Base-by-base conservation (phyloP, 2,888 invertebrate genomes). In the Andricus quercusramuli region DNA sequence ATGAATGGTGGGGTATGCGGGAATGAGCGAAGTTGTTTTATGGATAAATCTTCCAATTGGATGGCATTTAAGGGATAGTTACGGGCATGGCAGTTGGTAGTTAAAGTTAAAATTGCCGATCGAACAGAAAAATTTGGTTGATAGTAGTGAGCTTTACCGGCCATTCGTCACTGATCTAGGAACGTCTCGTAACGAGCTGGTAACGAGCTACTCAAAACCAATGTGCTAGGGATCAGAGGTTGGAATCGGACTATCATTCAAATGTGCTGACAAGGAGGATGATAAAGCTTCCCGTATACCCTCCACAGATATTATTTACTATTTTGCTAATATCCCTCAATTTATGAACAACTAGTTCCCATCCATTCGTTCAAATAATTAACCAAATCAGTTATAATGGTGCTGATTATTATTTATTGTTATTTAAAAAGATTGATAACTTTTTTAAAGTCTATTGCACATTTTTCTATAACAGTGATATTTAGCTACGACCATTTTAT, bases 161-260 rank as follows among this genome's bases (percentile, higher is more conserved):
- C 56, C 74, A 74, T 74, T 74, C 56, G 74, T 74, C 74, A 74
- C n/a, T 79, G 83, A 82, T 80, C 84, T 85, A 83, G 83, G 82
- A 79, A 83, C 80, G 82, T 74, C 77, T 81, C 80, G 82, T 83
- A 85, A 85, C 85, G 83, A 85, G 83, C 83, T 80, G 82, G 83
- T 77, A 85, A 85, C 85, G 83, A 85, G 84, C 82, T 81, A 81
- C 84, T 83, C 84, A 82, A 83, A 83, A 82, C 77, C 80, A 59
- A 62, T 77, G 79, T 70, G 79, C 82, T 74, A 47, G 81, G 76
- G 85, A 83, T 83, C 85, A 80, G 85, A 81, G 85, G 85, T 85
- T 83, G 85, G 59, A 78, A 85, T 85, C 85, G 78, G 74, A 78
- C 85, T 83, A 85, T 85, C 85, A 83, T 85, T 85, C 85, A 85